Conservation (phyloP, 2,797 vertebrate genomes). For the Oreochromis grahami region DNA sequence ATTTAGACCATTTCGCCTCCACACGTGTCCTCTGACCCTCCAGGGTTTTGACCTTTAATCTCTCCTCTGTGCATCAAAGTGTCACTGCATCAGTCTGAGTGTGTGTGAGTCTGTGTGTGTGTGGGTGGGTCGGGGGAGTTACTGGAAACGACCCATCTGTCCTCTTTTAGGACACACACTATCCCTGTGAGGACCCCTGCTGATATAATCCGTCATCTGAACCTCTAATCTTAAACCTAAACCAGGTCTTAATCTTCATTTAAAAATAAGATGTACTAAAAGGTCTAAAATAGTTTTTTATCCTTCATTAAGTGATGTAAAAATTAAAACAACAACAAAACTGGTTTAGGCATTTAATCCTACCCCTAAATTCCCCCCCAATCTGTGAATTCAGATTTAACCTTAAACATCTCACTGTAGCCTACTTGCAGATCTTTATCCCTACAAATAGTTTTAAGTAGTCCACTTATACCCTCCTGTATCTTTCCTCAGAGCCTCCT, state of each 20-base stretch:
- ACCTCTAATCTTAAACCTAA: background rate
- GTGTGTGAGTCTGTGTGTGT: background rate
- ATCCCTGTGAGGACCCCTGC: background rate
- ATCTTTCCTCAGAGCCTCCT: conserved; percentile 27
- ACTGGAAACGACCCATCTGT: conserved; percentile 36
- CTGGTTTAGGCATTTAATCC: background rate
- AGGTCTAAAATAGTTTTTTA: background rate
- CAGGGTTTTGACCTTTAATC: conserved; percentile 31
- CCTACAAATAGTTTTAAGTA: conserved; percentile 49
- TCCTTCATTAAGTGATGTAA: background rate
- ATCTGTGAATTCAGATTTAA: background rate
- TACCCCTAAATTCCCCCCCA: background rate
- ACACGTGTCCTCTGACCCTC: conserved; percentile 12
- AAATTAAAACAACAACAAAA: background rate
- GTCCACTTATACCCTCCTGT: conserved; percentile 29
- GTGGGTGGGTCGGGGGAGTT: background rate
- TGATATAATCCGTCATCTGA: background rate
- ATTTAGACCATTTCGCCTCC: conserved; percentile 7
- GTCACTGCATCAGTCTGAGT: background rate
- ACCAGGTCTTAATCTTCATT: background rate
- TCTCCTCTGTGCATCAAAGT: conserved; percentile 1
- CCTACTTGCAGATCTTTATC: conserved; percentile 12
- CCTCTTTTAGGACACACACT: background rate
- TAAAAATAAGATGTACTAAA: background rate
- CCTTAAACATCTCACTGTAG: background rate